These are phyloP conservation scores for Verasper variegatus DNA, from an alignment of 2,113 vertebrate genomes.

Conservation along the genomic window DNA sequence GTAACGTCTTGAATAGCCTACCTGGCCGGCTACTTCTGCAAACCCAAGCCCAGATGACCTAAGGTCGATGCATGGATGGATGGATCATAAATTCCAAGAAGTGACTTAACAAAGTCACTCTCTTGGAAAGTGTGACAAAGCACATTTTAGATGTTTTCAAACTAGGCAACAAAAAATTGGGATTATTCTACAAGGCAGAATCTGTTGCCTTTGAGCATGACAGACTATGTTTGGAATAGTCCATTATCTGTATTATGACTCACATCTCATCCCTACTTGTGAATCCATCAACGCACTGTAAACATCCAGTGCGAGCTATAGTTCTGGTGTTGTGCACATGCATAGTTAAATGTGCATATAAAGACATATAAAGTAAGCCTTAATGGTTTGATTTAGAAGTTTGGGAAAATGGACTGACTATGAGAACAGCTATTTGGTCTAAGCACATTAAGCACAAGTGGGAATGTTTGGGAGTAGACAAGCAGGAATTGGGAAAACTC, in stretches of 20 bases:
- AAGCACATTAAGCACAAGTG: constrained; percentile 41
- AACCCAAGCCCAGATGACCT: too few species aligned
- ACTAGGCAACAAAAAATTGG: neutral
- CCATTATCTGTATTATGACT: neutral
- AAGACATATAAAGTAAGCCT: neutral
- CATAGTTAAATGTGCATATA: neutral
- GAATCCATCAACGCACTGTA: neutral
- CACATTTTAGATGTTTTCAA: neutral
- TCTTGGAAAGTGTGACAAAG: neutral
- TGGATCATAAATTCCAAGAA: too few species aligned
- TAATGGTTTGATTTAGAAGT: neutral
- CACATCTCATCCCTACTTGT: neutral
- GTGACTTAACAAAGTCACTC: too few species aligned
- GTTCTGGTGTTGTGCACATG: neutral
- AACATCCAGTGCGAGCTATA: neutral
- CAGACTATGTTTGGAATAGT: neutral
- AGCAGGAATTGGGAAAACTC: constrained; percentile 38
- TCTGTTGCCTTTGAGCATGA: neutral
- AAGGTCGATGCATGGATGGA: too few species aligned
- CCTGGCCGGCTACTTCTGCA: too few species aligned
- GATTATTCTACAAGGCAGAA: neutral
- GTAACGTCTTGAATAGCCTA: too few species aligned
- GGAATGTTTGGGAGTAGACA: constrained; percentile 28
- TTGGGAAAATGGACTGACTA: neutral
- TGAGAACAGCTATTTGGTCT: constrained; percentile 45